Evolutionary conservation across 2,113 vertebrate species (phyloP).

Genomic region (Probosciger aterrimus): DNA sequence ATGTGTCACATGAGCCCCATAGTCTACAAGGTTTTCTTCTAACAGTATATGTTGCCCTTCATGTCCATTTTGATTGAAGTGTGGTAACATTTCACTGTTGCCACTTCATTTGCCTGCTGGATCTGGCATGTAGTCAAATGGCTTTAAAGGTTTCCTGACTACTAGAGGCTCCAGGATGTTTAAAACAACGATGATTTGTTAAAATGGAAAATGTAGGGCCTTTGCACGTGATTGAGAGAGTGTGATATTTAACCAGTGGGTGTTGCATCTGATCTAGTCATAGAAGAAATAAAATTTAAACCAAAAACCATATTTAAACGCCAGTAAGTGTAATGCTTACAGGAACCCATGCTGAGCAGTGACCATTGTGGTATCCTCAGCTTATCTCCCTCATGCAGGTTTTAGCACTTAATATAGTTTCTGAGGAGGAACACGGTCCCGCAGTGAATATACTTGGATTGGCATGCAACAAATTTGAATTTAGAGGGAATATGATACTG

Average conservation of each 20-base stretch:
- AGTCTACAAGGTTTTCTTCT: neutral
- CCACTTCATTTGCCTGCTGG: neutral
- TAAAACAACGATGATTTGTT: neutral
- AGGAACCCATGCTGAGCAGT: neutral
- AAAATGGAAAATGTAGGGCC: neutral
- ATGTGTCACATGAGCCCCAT: slow-evolving; percentile 17
- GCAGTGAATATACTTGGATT: neutral
- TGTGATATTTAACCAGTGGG: neutral
- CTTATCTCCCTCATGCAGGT: neutral
- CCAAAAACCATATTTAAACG: rapidly evolving
- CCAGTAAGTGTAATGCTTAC: neutral
- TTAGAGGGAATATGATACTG: neutral
- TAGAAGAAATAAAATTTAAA: neutral
- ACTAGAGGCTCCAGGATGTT: neutral
- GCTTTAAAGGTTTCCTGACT: neutral
- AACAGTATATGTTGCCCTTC: neutral
- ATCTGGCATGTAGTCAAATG: neutral
- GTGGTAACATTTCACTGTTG: neutral
- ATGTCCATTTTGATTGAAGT: neutral
- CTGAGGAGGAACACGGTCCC: neutral
- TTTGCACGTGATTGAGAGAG: neutral
- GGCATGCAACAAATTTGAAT: neutral
- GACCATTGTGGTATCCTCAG: neutral
- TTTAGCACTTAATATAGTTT: neutral
- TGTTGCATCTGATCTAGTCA: neutral